Conservation (phyloP, 1,140 invertebrate genomes). For the Glomeris maerens region DNA sequence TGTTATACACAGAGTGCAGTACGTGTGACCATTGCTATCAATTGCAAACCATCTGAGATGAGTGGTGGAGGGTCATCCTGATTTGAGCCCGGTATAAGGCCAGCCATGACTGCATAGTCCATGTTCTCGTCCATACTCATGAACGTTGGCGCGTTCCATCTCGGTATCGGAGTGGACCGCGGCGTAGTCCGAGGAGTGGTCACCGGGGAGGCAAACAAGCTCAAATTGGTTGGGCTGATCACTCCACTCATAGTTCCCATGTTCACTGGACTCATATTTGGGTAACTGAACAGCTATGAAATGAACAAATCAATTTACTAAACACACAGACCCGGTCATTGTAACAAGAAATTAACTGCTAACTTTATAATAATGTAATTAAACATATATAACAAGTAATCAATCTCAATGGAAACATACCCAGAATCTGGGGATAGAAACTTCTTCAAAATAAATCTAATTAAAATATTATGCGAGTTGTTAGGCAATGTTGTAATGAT, state of each 20-base stretch:
- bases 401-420: too few relatives aligned
- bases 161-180: conserved; percentile 43
- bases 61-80: conserved; percentile 50
- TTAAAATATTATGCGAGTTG: too few relatives aligned
- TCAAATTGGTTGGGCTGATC: conserved; percentile 78
- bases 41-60: conserved; percentile 50
- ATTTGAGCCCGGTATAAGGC: conserved; percentile 44
- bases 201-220: conserved; percentile 65
- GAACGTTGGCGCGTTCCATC: conserved; percentile 73
- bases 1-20: too few relatives aligned
- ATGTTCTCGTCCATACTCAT: conserved; percentile 68
- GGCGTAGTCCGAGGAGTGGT: conserved; percentile 52
- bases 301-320: conserved; percentile 17
- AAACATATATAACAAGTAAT: too few relatives aligned
- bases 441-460: too few relatives aligned
- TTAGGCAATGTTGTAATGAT: too few relatives aligned
- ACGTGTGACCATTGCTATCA: too few relatives aligned
- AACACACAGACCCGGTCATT: too few relatives aligned
- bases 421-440: too few relatives aligned
- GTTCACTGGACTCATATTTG: conserved; percentile 52
- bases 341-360: too few relatives aligned
- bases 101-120: conserved; percentile 77
- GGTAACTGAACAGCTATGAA: conserved; percentile 75
- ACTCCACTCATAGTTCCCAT: conserved; percentile 50
- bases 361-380: too few relatives aligned